Percentiles rank a stretch among this genome's conserved stretches.
Conservation (phyloP, 2,797 vertebrate genomes). For the Lateolabrax maculatus region DNA sequence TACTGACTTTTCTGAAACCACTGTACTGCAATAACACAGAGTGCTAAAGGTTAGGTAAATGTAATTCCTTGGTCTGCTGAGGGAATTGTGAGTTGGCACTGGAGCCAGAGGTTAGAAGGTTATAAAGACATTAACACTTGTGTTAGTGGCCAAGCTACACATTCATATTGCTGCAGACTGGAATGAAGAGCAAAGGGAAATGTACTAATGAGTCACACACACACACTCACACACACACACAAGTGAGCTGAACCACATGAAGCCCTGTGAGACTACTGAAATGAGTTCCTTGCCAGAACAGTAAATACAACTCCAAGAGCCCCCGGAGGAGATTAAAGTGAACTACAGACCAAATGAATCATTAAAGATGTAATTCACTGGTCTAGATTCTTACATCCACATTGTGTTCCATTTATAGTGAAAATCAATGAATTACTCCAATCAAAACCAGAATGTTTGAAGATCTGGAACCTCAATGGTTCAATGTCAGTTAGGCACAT, state of each 20-base stretch:
- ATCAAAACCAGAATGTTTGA: neutral
- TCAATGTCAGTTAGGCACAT: neutral
- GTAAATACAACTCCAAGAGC: constrained; percentile 8
- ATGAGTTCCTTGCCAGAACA: constrained; percentile 19
- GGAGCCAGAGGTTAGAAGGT: constrained; percentile 21
- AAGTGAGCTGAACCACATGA: neutral
- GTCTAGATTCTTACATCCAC: neutral
- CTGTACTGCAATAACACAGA: constrained; percentile 5
- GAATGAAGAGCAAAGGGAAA: constrained; percentile 17
- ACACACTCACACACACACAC: constrained; percentile 25
- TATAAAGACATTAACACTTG: constrained; percentile 41
- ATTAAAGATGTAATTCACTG: constrained; percentile 11
- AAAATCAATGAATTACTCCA: constrained; percentile 6
- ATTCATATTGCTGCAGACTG: constrained; percentile 1
- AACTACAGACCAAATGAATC: constrained; percentile 24
- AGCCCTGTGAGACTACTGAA: constrained; percentile 12
- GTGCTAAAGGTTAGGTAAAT: constrained; percentile 48
- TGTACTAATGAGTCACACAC: constrained; percentile 28
- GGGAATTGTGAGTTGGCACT: constrained; percentile 34
- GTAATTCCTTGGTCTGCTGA: constrained; percentile 31
- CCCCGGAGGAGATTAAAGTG: neutral
- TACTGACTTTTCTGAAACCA: neutral
- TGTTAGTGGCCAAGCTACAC: constrained; percentile 24
- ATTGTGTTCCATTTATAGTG: neutral
- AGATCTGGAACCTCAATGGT: neutral